Base-by-base conservation (phyloP, 1,140 invertebrate species). In the Drosophila lacertosa region DNA sequence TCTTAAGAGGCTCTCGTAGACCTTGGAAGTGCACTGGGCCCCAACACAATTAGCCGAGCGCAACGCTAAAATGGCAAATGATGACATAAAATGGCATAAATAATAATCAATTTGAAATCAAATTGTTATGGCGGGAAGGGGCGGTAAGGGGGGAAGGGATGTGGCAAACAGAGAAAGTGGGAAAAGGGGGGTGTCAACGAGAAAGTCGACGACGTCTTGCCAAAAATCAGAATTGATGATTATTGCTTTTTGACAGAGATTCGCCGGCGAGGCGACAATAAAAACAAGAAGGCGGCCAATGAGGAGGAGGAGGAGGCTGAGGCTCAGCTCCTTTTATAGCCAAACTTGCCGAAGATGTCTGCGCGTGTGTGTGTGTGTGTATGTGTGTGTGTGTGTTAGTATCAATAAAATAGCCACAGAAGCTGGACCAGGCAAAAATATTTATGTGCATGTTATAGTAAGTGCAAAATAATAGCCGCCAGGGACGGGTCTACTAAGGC, bases 241-340 rank as follows among this genome's bases (percentile, higher is more conserved):
- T 90, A 90, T 90, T 90, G 89, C 89, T 86, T 90, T 90, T 90
- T 90, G 89, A 90, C 89, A 90, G 89, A 82, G 77, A 86, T 86
- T 89, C 78, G 68, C 64, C 63, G 18, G 33, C 39, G 40, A 74
- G 77, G 77, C 81, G 82, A 86, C 81, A 86, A 86, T 86, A 86
- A 86, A 86, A 86, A 76, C 81, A 58, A 67, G 47, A 53, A 53
- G 9, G 26, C 20, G 3, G 16, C n/a, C n/a, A n/a, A n/a, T 0
- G 11, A n/a, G 16, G 4, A 18, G 6, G 44, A 9, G 47, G 39
- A 11, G 26, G 62, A 24, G 42, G 33, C 74, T 44, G 40, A 29
- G 59, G 29, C 78, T 50, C 51, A 75, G 60, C 53, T 58, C 48
- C 77, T 76, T 77, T 89, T 79, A 77, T 75, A 62, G 44, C 44